These are phyloP conservation scores for Aphis gossypii DNA, from an alignment of 1,140 invertebrate genomes.

Conservation along the genomic window DNA sequence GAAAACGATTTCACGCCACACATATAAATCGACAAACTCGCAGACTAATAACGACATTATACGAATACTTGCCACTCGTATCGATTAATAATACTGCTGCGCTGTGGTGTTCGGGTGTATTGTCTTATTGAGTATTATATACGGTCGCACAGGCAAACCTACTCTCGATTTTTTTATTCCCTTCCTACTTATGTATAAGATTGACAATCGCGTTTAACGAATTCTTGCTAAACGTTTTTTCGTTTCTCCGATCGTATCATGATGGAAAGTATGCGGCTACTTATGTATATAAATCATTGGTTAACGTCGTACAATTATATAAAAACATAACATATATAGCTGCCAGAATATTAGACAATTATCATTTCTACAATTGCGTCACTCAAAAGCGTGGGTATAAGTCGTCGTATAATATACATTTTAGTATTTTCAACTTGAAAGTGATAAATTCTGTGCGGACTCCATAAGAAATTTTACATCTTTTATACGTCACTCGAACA, in stretches of 20 bases:
- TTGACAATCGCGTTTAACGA: neutral
- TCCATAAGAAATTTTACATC: neutral
- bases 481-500: neutral
- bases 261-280: neutral
- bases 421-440: neutral
- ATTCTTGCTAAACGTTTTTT: neutral
- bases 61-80: constrained; percentile 21
- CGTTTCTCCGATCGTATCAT: neutral
- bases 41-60: constrained; percentile 20
- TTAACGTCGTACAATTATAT: neutral
- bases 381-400: neutral
- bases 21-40: neutral
- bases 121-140: neutral
- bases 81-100: neutral
- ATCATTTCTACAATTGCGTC: neutral
- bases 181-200: neutral
- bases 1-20: neutral
- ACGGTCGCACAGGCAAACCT: neutral
- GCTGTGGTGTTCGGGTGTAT: neutral
- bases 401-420: neutral
- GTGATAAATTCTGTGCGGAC: neutral
- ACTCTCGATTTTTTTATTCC: neutral
- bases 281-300: neutral
- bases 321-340: neutral
- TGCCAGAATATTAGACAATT: neutral